These are phyloP conservation scores for Bibio marci DNA, from an alignment of 2,888 invertebrate genomes.

Conservation along the genomic window DNA sequence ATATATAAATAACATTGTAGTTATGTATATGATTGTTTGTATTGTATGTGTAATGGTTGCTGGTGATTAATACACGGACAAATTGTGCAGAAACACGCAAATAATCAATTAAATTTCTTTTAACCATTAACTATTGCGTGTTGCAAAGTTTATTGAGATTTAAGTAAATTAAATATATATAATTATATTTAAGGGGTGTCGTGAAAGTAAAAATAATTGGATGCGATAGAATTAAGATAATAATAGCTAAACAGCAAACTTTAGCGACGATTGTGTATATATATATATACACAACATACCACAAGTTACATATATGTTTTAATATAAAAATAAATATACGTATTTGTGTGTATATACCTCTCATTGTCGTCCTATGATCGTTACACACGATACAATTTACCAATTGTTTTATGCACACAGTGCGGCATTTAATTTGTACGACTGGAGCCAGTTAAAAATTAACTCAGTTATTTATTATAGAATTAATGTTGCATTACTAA, in stretches of 20 bases:
- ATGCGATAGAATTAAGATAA: slow-evolving; percentile 2
- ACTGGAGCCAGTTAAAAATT: too few species aligned
- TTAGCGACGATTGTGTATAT: not conserved
- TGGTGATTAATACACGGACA: slow-evolving; percentile 1
- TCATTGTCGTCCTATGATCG: too few species aligned
- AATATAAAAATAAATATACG: too few species aligned
- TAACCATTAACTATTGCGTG: slow-evolving; percentile 1
- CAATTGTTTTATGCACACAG: too few species aligned
- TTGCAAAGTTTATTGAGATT: slow-evolving; percentile 1
- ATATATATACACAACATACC: too few species aligned
- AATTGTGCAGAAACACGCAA: slow-evolving; percentile 1
- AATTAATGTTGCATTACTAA: too few species aligned
- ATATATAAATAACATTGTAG: too few species aligned
- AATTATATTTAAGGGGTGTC: slow-evolving; percentile 2
- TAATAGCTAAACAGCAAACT: not conserved
- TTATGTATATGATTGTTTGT: not conserved
- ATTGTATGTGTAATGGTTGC: not conserved
- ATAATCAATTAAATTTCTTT: slow-evolving; percentile 2
- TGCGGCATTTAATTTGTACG: too few species aligned
- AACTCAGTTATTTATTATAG: too few species aligned
- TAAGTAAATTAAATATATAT: slow-evolving; percentile 3
- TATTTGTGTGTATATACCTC: too few species aligned
- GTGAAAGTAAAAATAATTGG: slow-evolving; percentile 1
- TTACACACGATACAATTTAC: too few species aligned
- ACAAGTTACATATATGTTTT: too few species aligned